Evolutionary conservation across 2,113 vertebrate genomes (phyloP).

Genomic region (Aphyosemion australe): DNA sequence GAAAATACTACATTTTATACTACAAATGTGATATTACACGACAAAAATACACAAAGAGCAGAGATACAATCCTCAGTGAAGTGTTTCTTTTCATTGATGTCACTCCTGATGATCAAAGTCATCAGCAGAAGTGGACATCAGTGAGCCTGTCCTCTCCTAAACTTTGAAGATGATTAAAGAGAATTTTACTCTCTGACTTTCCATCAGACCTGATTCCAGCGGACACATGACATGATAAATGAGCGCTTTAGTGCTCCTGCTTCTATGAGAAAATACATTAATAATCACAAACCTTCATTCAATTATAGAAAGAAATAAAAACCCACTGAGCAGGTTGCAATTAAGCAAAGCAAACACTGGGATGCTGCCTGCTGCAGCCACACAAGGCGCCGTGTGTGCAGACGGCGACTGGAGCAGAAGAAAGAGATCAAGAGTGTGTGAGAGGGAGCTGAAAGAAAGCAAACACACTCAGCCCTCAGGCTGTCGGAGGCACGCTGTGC

Average conservation of each 20-base stretch:
- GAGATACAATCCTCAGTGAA: background rate
- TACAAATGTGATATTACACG: background rate
- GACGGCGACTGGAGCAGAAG: slow-evolving; percentile 28
- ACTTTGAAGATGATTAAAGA: background rate
- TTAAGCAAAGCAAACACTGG: slow-evolving; percentile 19
- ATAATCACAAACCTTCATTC: background rate
- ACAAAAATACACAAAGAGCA: background rate
- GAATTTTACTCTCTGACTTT: background rate
- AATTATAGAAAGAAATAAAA: background rate
- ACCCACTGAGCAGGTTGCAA: background rate
- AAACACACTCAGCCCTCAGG: slow-evolving; percentile 46
- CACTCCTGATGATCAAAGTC: background rate
- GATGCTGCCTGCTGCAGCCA: slow-evolving; percentile 12
- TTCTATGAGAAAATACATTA: background rate
- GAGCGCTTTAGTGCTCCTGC: background rate
- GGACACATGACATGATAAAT: background rate
- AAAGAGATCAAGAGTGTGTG: slow-evolving; percentile 32
- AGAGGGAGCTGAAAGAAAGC: slow-evolving; percentile 50
- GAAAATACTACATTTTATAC: background rate
- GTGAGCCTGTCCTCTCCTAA: background rate
- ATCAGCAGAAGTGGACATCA: background rate
- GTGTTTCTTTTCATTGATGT: background rate
- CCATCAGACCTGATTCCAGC: background rate
- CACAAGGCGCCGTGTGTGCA: slow-evolving; percentile 20
- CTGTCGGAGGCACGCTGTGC: slow-evolving; percentile 19